Percentiles rank a stretch among this genome's conserved stretches.
Evolutionary conservation across 2,113 vertebrate genomes (phyloP).

Genomic region (Pycnonotus jocosus): DNA sequence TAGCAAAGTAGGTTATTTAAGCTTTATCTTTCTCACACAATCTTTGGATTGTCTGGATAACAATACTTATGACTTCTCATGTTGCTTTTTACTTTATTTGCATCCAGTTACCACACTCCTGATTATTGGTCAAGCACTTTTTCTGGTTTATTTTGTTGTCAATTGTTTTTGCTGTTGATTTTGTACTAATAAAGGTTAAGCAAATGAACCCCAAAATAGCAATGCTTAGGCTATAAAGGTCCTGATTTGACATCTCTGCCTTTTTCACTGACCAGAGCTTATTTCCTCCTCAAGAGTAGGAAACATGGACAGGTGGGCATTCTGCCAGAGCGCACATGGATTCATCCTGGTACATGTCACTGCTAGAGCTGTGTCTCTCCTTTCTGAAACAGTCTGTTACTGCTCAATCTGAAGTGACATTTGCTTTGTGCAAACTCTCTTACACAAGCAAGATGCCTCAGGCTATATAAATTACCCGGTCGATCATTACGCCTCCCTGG

Average conservation of each 20-base stretch:
- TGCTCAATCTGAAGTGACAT: background rate
- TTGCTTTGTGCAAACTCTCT: background rate
- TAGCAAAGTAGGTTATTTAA: background rate
- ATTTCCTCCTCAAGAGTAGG: background rate
- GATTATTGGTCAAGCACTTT: background rate
- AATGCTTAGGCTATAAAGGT: background rate
- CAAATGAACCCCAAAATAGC: background rate
- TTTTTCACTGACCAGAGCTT: background rate
- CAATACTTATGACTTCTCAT: background rate
- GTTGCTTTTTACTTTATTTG: background rate
- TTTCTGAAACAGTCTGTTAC: background rate
- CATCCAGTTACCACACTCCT: background rate
- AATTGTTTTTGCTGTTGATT: background rate
- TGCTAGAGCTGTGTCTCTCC: background rate
- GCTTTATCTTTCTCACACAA: background rate
- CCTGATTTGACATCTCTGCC: background rate
- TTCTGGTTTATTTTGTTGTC: background rate
- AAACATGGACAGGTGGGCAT: background rate
- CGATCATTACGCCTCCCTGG: background rate
- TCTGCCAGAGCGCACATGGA: background rate
- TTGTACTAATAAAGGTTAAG: background rate
- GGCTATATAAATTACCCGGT: background rate
- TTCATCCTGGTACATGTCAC: fast-evolving
- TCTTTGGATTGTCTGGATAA: background rate
- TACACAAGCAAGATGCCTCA: background rate